Base-by-base conservation (phyloP, 2,888 invertebrate genomes). In the Sphaeridia pumilis region DNA sequence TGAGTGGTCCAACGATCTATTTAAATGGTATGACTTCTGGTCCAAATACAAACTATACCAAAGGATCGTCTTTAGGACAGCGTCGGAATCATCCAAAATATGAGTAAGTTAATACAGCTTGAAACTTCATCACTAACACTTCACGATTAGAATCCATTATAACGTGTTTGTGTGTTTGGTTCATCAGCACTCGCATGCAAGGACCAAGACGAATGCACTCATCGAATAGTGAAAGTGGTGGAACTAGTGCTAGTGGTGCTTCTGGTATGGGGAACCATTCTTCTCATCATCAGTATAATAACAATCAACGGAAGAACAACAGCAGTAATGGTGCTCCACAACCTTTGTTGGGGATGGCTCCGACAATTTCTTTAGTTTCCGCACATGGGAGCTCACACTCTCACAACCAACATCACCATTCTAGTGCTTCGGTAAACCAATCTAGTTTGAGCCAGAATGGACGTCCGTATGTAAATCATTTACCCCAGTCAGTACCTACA, bases 11-110 rank as follows among this genome's bases (percentile, higher is more conserved):
- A 68, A 79, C 84, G 58, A 83, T 82, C 70, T 77, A 82, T 57
- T 76, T 82, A 66, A 84, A 84, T 70, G 83, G 83, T 52, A 72
- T 84, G 46, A 82, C 81, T 69, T 75, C 70, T 54, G 73, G 76
- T 63, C 76, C 74, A 61, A 73, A 73, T 57, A 68, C 75, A 56
- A 73, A 71, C 68, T 74, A 69, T 69, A 69, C 65, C 66, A 72
- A 66, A 70, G 69, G 52, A 35, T 44, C 59, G 49, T 57, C 56
- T 42, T 58, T 63, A 54, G 50, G 54, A 20, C 55, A 56, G 14
- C 49, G 63, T 52, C 60, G 59, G 44, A 58, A 63, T 10, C 60
- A 60, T 54, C 57, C 63, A n/a, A 63, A 61, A 60, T 63, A 56
- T 31, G 57, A 50, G 4, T 31, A 7, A 7, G 31, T n/a, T n/a